Base-by-base conservation (phyloP, 2,113 vertebrate genomes). In the Pipa parva region DNA sequence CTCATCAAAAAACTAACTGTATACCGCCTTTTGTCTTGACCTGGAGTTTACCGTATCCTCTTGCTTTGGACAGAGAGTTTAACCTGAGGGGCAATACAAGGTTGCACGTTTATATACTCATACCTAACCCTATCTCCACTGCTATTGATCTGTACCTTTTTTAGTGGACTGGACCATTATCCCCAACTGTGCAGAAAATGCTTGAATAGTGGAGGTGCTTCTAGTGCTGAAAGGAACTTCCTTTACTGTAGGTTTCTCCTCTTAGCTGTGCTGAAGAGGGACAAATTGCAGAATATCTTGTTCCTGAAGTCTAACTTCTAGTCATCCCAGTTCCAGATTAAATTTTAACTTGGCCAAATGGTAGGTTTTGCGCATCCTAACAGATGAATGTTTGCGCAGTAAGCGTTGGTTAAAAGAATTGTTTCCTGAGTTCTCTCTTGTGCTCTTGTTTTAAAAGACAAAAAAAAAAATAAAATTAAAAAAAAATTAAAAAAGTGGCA, bases 341-440 rank as follows among this genome's bases (percentile, higher is more conserved):
- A 63, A 75, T 59, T 61, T 50, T 71, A 77, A 77, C 77, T 77
- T 79, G 81, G 74, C 85, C 88, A 79, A 85, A 86, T 88, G 87
- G 87, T 76, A 28, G 86, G 84, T 82, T 89, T 87, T 85, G 85
- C 88, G 88, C 91, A 88, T 82, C 85, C 88, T 87, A 84, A 87
- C 79, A 84, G 78, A 78, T 77, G 84, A 79, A 76, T 75, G 49
- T 81, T 77, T 87, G 82, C 83, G 89, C 65, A 82, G 83, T 90
- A 84, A 79, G 86, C 75, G 81, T 83, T 50, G 82, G 76, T 79
- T 89, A 85, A 89, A 80, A 77, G 83, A 85, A 69, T 39, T 80
- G 84, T 82, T 83, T 84, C 81, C 82, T 72, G 77, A 86, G 86
- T 87, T 84, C 31, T 83, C 88, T 92, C 90, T 90, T 91, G 88